Base-by-base conservation (phyloP, 2,113 vertebrate genomes). In the Gavia stellata region DNA sequence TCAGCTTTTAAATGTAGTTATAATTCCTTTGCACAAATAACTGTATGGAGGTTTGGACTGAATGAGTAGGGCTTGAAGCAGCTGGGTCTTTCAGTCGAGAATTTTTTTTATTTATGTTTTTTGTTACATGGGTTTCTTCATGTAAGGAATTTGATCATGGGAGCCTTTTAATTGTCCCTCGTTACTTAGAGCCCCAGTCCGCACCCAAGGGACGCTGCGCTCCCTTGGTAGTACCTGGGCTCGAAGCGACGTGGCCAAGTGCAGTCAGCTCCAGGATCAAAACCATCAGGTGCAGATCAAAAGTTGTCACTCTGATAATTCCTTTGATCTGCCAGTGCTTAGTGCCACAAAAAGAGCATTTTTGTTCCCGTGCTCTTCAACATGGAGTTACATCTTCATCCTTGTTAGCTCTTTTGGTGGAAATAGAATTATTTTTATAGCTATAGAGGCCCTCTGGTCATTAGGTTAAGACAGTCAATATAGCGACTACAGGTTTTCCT, bases 101-200 rank as follows among this genome's bases (percentile, higher is more conserved):
- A 14, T 20, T 88, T 86, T 59, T 88, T 49, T 62, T 34, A 20
- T 81, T 36, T 66, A 6, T 44, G 14, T 7, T 29, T 71, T 68
- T 82, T 67, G 50, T 74, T 58, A 26, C 0, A 3, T 61, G 81
- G 90, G 84, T 93, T 96, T 52, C 84, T 95, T 91, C 74, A 31
- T 61, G 44, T 74, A 80, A 70, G 10, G 81, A 85, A 53, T 93
- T 91, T 86, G 94, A 77, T 89, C 81, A 7, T 23, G 82, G 95
- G 94, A 97, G 96, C 95, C 92, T 91, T 97, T 67, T 34, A 86
- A 96, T 96, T 97, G 95, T 93, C 96, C 94, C 94, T 96, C 16
- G 40, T 79, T 61, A 66, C 77, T 15, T 18, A 29, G 73, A 91
- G 80, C 72, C 74, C 58, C 17, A 10, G 45, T 21, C 33, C 1